Base-by-base conservation (phyloP, 2,888 invertebrate species). In the Eucriotettix oculatus region DNA sequence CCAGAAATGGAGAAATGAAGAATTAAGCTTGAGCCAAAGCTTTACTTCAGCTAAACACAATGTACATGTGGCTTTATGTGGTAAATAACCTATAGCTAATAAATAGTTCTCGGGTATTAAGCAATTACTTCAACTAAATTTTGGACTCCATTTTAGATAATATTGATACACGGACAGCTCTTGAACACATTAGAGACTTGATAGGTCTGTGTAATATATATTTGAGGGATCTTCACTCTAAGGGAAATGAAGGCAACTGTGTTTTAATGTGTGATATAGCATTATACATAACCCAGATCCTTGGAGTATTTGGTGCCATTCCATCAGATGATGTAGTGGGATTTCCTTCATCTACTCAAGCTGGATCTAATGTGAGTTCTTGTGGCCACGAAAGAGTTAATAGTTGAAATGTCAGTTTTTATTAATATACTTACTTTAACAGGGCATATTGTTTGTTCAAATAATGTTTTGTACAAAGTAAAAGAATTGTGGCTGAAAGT, bases 181-280 rank as follows among this genome's bases (percentile, higher is more conserved):
- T 99, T 58, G 94, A 97, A 69, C 77, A 79, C 0, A 75, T 99
- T 2, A 81, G 93, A 62, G 92, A 94, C 69, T 75, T 98, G 57
- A 86, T 97, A n/a, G 79, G 84, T 2, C 77, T 83, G n/a, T 81
- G 84, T 63, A 97, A 99, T 76, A 79, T 89, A 66, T 98, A 95
- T 74, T 79, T 95, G 64, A 79, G 86, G 69, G 81, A 83, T 67
- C 74, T 77, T 66, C 73, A 78, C 65, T 75, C 73, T 62, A 71
- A 79, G 65, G 73, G 79, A 68, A 58, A 57, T 7, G 64, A 68
- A 42, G 70, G 79, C 0, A 86, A 84, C 72, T 75, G 83, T 58
- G 77, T 88, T 53, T 74, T 97, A 59, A 76, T 99, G 55, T 78
- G 82, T 41, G 83, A 86, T 65, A 80, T 89, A 52, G 92, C 91